A percentile compares a stretch with the other conserved stretches of the same genome.
phyloP scores from a whole-genome alignment of 2,888 invertebrate species.

The Stramonita haemastoma region DNA sequence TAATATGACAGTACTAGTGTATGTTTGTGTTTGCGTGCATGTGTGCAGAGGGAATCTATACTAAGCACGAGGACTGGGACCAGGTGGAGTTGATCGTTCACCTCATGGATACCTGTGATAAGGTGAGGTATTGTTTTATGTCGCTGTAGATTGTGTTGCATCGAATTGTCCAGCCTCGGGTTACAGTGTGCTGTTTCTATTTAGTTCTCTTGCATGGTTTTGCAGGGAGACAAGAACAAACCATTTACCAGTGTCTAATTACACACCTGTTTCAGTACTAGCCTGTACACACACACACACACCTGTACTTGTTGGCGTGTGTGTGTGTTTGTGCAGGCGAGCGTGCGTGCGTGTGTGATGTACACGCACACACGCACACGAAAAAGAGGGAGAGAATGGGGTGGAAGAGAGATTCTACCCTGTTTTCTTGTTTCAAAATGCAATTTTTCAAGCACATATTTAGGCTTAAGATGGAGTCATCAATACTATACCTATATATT shows the following conservation, averaged over 20 bases:
- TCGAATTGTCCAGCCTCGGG: background rate
- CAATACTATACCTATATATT: no score
- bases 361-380: background rate
- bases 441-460: no score
- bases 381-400: no score
- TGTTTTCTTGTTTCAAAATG: no score
- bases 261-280: background rate
- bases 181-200: background rate
- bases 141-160: no score
- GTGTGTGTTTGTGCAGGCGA: background rate
- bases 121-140: constrained; percentile 61
- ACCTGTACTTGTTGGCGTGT: background rate
- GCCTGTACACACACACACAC: no score
- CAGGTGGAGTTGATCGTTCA: constrained; percentile 76
- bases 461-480: no score
- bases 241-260: background rate
- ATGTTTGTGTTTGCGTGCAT: no score
- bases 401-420: no score
- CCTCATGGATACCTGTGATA: constrained; percentile 79
- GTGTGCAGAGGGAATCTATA: constrained; percentile 78
- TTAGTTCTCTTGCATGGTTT: background rate
- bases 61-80: constrained; percentile 77
- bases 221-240: background rate
- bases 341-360: constrained; percentile 19
- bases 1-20: no score